Conservation (phyloP, 2,113 vertebrate genomes). For the Halcyon senegalensis region DNA sequence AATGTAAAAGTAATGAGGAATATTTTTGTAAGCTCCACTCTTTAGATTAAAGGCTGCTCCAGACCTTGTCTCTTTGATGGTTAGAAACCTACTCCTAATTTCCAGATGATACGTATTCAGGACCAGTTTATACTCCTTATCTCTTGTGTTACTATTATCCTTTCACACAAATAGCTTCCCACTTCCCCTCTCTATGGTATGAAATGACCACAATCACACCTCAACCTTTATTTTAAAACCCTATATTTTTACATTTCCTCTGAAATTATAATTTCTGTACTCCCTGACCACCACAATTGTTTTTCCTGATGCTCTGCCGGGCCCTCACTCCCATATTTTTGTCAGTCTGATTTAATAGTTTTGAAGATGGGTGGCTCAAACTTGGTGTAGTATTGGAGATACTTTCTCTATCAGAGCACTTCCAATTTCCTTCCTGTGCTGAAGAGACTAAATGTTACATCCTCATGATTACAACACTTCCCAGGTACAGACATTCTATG, state of each 20-base stretch:
- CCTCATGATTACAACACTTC: not conserved
- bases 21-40: not conserved
- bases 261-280: not conserved
- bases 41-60: not conserved
- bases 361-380: not conserved
- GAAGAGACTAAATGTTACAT: not conserved
- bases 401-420: not conserved
- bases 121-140: not conserved
- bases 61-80: not conserved
- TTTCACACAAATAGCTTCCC: not conserved
- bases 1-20: not conserved
- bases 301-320: not conserved
- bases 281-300: not conserved
- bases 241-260: not conserved
- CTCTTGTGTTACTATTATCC: not conserved
- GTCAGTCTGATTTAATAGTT: not conserved
- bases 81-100: not conserved
- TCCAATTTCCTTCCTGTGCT: not conserved
- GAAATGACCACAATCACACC: not conserved
- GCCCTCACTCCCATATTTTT: not conserved
- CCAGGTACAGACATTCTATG: not conserved
- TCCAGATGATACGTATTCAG: not conserved
- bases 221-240: not conserved
- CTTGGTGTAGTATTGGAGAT: not conserved
- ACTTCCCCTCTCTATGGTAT: not conserved